phyloP scores from a whole-genome alignment of 2,888 invertebrate genomes.

The Hypercompe scribonia region DNA sequence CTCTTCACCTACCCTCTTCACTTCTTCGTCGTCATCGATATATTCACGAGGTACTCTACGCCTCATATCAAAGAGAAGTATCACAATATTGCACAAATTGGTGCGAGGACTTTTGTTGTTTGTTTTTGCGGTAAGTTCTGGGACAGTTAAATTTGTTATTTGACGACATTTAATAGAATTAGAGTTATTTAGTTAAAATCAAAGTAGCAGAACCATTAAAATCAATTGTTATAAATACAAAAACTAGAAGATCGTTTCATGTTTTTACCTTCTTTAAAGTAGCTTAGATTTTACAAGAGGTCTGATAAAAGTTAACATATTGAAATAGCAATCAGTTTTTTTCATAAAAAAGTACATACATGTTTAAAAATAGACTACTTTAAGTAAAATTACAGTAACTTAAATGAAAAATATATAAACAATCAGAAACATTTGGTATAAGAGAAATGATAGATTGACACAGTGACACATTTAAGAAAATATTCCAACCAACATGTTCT shows the following conservation, averaged over 20 bases:
- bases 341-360: neutral
- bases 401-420: neutral
- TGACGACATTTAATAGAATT: neutral
- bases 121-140: slow-evolving; percentile 75
- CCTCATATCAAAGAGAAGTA: slow-evolving; percentile 85
- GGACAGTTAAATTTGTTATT: neutral
- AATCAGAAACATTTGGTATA: too few relatives aligned
- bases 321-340: neutral
- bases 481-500: neutral
- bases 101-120: slow-evolving; percentile 66
- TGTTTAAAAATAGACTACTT: too few relatives aligned
- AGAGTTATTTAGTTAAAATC: too few relatives aligned
- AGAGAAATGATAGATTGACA: too few relatives aligned
- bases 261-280: neutral
- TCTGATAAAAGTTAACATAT: neutral
- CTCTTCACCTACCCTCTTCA: slow-evolving; percentile 97
- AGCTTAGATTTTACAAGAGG: neutral
- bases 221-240: neutral
- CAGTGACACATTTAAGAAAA: neutral
- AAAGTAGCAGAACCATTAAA: neutral
- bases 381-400: neutral
- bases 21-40: slow-evolving; percentile 96
- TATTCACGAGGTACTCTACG: slow-evolving; percentile 92
- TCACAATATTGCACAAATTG: slow-evolving; percentile 62
- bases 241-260: neutral